Conservation (phyloP, 2,797 vertebrate genomes). For the Micropoecilia bifurca region DNA sequence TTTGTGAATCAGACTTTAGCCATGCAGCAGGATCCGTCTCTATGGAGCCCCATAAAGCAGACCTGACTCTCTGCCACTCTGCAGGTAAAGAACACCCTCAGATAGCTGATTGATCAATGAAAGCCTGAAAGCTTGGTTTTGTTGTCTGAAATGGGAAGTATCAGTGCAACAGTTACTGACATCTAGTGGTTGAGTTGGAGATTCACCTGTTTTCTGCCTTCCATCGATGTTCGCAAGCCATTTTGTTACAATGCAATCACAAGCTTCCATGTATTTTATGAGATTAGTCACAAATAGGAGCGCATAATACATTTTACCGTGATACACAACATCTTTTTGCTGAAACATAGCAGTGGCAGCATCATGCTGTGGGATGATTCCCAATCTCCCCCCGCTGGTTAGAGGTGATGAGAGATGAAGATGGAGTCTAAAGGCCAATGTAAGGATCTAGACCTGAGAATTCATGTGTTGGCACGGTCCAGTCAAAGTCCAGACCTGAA, state of each 20-base stretch:
- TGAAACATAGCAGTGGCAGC: not conserved
- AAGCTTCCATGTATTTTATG: not conserved
- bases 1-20: conserved; percentile 82
- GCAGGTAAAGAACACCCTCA: conserved; percentile 35
- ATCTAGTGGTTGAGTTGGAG: not conserved
- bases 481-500: conserved; percentile 2
- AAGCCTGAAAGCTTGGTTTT: not conserved
- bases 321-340: not conserved
- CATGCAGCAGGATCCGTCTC: conserved; percentile 73
- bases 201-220: not conserved
- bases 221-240: not conserved
- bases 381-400: accelerated
- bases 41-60: conserved; percentile 41
- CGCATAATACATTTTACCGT: not conserved
- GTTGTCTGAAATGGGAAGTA: not conserved
- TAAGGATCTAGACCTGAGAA: not conserved
- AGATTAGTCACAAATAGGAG: not conserved
- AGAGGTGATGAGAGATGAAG: not conserved
- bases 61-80: not conserved
- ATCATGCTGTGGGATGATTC: not conserved
- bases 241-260: not conserved
- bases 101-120: not conserved
- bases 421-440: not conserved
- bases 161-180: not conserved
- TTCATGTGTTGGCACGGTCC: not conserved